phyloP scores from a whole-genome alignment of 1,140 invertebrate species.

The Rhopalosiphum padi region DNA sequence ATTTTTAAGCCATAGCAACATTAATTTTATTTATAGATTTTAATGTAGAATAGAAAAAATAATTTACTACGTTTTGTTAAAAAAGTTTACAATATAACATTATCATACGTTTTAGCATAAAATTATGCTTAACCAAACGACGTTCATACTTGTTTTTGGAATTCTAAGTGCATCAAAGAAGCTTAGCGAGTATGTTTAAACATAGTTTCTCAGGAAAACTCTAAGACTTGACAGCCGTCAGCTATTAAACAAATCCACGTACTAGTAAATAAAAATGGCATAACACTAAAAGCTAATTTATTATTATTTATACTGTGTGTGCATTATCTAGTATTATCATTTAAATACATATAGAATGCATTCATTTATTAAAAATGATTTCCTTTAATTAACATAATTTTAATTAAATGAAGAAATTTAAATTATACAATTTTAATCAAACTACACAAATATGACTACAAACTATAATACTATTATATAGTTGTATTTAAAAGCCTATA shows the following conservation, averaged over 20 bases:
- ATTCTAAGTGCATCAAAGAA: slow-evolving; percentile 43
- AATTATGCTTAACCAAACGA: no score
- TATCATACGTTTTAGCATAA: neutral
- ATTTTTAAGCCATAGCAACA: neutral
- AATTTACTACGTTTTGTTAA: neutral
- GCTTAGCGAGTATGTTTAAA: slow-evolving; percentile 17
- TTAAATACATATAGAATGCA: neutral
- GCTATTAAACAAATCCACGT: neutral
- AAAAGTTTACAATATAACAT: neutral
- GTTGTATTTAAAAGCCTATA: neutral
- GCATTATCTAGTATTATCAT: neutral
- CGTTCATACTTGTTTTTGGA: neutral
- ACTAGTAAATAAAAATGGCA: neutral
- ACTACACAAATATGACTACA: neutral
- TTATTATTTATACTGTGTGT: neutral
- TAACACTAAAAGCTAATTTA: neutral
- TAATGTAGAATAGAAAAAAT: neutral
- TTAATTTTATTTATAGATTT: neutral
- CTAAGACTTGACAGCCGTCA: slow-evolving; percentile 21
- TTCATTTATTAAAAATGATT: slow-evolving; percentile 11
- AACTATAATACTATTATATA: neutral
- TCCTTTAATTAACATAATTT: neutral
- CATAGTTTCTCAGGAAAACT: slow-evolving; percentile 12
- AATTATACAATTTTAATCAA: neutral
- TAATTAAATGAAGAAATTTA: neutral